Evolutionary conservation across 2,797 vertebrate species (phyloP), one percentile per base, ranked within the genome.

Genomic region (Ceryle rudis): DNA sequence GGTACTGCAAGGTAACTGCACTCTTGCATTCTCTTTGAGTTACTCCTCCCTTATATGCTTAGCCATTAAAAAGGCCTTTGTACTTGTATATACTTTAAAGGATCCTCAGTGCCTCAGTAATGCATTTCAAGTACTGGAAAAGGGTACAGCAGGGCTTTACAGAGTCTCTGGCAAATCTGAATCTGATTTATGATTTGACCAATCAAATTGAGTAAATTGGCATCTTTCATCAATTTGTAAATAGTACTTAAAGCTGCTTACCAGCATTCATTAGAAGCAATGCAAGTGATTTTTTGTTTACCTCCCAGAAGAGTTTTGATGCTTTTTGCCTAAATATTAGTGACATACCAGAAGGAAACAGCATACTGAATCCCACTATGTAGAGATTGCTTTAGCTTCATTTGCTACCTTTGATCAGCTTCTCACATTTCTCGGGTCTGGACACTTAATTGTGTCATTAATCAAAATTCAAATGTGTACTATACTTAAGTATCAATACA

Each of bases 1-100:
- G 35, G 60, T 41, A 54, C 62, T 80, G 60, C 44, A 71, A 86
- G 47, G 64, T 52, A 73, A 89, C 86, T 29, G 5, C 29, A 65
- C 60, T 85, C 61, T 41, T 90, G 28, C 5, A 2, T 83, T 35
- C 83, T 96, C 83, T 96, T 49, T 79, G 67, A 87, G 58, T 96
- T 92, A 61, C 41, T 44, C 28, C 47, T 91, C 39, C 37, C n/a
- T 55, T 62, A 49, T 17, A 66, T 17, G 35, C 66, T 84, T 83
- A 74, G 58, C 79, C 73, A 54, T 81, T 60, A 89, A 66, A 95
- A 80, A 1, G 1, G 46, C 67, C 66, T 87, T 54, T 91, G 46
- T 82, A 82, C 49, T 86, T 93, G 42, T 46, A 57, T 49, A 22
- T 67, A 65, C 54, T 71, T 82, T 82, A 67, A 93, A 81, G 51